These are phyloP conservation scores for Lanius ludovicianus DNA, from an alignment of 2,113 vertebrate species.

Conservation along the genomic window DNA sequence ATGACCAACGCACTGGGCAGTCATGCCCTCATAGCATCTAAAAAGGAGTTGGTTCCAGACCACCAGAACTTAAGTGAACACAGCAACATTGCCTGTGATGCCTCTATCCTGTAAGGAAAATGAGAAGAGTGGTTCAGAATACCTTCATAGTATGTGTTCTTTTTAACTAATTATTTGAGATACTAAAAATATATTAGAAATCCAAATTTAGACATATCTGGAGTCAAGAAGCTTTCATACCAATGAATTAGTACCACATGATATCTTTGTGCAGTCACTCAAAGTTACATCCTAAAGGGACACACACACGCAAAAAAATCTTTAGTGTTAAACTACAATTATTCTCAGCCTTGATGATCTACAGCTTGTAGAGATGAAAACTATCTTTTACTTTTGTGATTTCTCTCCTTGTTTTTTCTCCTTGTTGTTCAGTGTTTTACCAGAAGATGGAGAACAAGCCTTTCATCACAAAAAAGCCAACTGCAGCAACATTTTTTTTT, in stretches of 20 bases:
- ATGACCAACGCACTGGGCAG: neutral
- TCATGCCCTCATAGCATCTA: neutral
- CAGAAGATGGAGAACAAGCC: slow-evolving; percentile 34
- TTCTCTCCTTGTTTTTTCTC: neutral
- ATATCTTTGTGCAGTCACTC: neutral
- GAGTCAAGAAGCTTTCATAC: neutral
- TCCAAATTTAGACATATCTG: neutral
- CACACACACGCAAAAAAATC: neutral
- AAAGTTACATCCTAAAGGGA: neutral
- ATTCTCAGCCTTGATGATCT: neutral
- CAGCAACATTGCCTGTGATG: neutral
- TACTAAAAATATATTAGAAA: neutral
- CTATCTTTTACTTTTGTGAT: neutral
- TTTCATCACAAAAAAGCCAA: neutral
- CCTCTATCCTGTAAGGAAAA: neutral
- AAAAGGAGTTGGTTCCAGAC: neutral
- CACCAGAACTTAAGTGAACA: neutral
- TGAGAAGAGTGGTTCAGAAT: neutral
- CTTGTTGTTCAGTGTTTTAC: slow-evolving; percentile 5
- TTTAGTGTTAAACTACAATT: neutral
- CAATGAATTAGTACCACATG: neutral
- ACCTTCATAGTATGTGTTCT: neutral
- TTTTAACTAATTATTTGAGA: neutral
- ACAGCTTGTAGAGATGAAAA: neutral
- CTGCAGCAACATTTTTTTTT: neutral